A percentile compares a stretch with the other conserved stretches of the same genome.
phyloP scores from a whole-genome alignment of 2,797 vertebrate species.

The Fringilla coelebs region DNA sequence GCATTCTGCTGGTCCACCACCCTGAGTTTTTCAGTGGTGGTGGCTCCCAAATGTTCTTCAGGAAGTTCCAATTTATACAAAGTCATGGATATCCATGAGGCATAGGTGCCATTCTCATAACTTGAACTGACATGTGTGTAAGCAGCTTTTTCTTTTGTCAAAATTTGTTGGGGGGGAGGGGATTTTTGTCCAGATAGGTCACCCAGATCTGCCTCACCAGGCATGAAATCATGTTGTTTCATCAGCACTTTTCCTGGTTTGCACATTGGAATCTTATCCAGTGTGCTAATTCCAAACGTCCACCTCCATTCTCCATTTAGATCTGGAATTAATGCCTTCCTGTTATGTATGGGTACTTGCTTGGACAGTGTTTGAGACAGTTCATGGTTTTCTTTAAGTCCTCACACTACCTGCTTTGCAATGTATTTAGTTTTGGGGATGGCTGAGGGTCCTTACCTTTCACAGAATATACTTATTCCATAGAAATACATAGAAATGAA shows the following conservation, averaged over 20 bases:
- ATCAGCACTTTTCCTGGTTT: neutral
- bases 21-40: neutral
- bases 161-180: neutral
- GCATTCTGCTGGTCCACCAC: no score
- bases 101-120: neutral
- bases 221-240: neutral
- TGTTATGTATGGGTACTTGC: neutral
- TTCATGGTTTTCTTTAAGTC: neutral
- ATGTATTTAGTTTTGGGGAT: neutral
- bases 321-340: neutral
- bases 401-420: neutral
- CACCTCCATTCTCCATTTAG: fast-evolving
- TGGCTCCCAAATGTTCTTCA: neutral
- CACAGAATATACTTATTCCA: neutral
- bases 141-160: neutral
- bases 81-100: neutral
- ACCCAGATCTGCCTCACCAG: neutral
- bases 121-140: neutral
- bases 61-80: neutral
- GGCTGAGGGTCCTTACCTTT: constrained; percentile 1
- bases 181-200: neutral
- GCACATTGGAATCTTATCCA: neutral
- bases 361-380: neutral
- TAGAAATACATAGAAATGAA: neutral
- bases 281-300: neutral